These are phyloP conservation scores for Anoplophora glabripennis DNA, from an alignment of 1,140 invertebrate genomes.

Conservation along the genomic window DNA sequence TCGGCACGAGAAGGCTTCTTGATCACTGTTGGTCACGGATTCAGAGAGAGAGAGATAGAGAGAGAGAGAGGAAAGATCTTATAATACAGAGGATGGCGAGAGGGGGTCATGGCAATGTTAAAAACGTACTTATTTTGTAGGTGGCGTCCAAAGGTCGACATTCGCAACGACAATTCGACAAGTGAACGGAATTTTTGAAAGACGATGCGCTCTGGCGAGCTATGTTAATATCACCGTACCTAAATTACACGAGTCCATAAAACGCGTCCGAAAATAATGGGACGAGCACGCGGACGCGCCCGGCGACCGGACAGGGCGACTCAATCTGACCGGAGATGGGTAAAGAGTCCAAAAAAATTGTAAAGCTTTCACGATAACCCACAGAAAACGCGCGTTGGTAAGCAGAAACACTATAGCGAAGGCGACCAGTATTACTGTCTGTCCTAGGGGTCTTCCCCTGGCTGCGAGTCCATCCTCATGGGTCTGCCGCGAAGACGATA, in stretches of 20 bases:
- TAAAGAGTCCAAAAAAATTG: constrained; percentile 30
- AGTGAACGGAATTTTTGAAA: constrained; percentile 40
- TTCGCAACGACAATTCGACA: constrained; percentile 23
- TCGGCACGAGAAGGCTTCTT: constrained; percentile 27
- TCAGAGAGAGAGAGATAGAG: constrained; percentile 22
- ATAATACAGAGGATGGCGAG: constrained; percentile 25
- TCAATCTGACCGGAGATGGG: constrained; percentile 9
- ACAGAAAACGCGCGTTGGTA: constrained; percentile 24
- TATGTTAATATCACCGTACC: constrained; percentile 12
- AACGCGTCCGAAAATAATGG: constrained; percentile 2
- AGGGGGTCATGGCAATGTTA: constrained; percentile 21
- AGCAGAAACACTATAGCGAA: constrained; percentile 27
- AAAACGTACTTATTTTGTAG: constrained; percentile 14
- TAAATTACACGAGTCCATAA: constrained; percentile 4
- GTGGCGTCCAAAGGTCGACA: constrained; percentile 21
- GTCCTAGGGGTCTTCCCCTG: constrained; percentile 15
- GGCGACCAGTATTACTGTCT: constrained; percentile 18
- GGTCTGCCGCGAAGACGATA: constrained; percentile 26
- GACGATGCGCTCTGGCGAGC: constrained; percentile 39
- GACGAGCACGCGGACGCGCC: background rate
- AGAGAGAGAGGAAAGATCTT: constrained; percentile 19
- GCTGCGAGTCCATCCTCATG: constrained; percentile 39
- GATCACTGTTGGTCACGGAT: constrained; percentile 30
- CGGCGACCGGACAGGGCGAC: constrained; percentile 1
- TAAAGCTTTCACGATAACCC: constrained; percentile 22